A percentile compares a stretch with the other conserved stretches of the same genome.
Conservation (phyloP, 2,797 vertebrate genomes). For the Artibeus jamaicensis region DNA sequence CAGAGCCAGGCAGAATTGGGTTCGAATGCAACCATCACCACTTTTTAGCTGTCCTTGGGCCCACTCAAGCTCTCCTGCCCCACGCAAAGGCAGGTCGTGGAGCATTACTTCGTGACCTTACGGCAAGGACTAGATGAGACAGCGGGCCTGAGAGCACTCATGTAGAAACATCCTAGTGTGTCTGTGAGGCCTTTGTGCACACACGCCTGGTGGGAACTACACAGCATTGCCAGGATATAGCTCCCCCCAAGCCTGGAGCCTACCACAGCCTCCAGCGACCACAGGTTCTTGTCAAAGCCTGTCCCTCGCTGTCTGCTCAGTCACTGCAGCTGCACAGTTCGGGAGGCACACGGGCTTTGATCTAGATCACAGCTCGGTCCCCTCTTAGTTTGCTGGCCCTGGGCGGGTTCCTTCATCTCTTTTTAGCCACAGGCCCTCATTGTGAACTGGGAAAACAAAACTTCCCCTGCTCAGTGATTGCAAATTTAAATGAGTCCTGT, state of each 20-base stretch:
- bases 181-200: background rate
- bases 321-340: background rate
- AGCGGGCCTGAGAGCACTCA: background rate
- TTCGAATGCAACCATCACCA: background rate
- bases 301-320: background rate
- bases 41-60: background rate
- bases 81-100: background rate
- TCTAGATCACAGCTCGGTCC: background rate
- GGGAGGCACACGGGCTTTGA: background rate
- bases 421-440: background rate
- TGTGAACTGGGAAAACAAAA: background rate
- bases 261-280: background rate
- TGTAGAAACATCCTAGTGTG: background rate
- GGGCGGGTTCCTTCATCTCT: background rate
- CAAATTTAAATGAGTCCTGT: background rate
- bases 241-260: background rate
- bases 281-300: background rate
- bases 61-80: background rate
- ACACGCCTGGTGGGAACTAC: rapidly evolving
- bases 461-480: background rate
- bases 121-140: background rate
- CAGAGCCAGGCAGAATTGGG: background rate
- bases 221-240: background rate
- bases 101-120: background rate
- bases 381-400: background rate